Evolutionary conservation across 2,797 vertebrate genomes (phyloP).

Genomic region (Taenioides sp.): DNA sequence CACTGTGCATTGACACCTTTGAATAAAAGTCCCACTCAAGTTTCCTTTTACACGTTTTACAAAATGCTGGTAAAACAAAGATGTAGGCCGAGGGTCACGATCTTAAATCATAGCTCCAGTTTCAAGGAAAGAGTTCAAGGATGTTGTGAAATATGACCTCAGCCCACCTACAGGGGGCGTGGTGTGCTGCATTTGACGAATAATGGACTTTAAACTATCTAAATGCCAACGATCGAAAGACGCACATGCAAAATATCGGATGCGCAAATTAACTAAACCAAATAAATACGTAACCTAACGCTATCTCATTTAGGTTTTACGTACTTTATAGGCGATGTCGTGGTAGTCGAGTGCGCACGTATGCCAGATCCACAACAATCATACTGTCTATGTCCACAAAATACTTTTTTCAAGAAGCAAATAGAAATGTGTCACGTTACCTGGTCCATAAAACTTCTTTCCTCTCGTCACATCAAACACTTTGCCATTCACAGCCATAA

Average conservation of each 20-base stretch:
- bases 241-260: background rate
- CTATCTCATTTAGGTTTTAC: background rate
- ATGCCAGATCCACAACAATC: background rate
- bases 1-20: no score
- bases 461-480: slow-evolving; percentile 94
- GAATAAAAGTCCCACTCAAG: no score
- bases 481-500: slow-evolving; percentile 93
- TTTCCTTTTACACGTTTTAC: no score
- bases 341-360: background rate
- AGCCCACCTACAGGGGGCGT: slow-evolving; percentile 29
- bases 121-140: slow-evolving; percentile 37
- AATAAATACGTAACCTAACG: background rate
- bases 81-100: background rate
- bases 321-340: background rate
- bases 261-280: background rate
- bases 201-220: background rate
- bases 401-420: no score
- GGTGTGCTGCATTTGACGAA: slow-evolving; percentile 16
- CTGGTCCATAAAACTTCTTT: slow-evolving; percentile 93
- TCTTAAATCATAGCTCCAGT: background rate
- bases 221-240: background rate
- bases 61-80: background rate
- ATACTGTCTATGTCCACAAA: no score
- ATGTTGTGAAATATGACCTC: slow-evolving; percentile 44
- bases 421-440: slow-evolving; percentile 64